These are phyloP conservation scores for Zosterops borbonicus DNA, from an alignment of 2,113 vertebrate species.

Conservation along the genomic window DNA sequence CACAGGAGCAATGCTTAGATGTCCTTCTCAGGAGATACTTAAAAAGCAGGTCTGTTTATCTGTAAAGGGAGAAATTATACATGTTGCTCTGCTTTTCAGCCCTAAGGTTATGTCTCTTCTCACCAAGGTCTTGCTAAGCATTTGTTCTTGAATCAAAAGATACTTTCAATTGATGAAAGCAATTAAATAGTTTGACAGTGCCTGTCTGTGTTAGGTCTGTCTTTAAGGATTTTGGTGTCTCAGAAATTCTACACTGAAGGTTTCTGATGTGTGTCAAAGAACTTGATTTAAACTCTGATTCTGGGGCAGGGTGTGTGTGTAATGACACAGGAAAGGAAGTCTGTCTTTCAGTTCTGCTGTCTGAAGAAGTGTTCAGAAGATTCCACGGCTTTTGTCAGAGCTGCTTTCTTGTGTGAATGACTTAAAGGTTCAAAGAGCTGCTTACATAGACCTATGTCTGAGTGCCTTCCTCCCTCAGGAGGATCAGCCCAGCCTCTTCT, in stretches of 20 bases:
- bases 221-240: constrained; percentile 49
- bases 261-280: constrained; percentile 64
- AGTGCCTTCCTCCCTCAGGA: not conserved
- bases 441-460: not conserved
- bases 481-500: not conserved
- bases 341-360: constrained; percentile 46
- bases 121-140: constrained; percentile 38
- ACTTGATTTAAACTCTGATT: constrained; percentile 36
- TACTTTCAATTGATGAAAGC: constrained; percentile 59
- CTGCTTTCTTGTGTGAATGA: constrained; percentile 52
- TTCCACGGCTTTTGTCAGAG: constrained; percentile 37
- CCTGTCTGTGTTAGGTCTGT: constrained; percentile 52
- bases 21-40: constrained; percentile 60
- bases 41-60: constrained; percentile 61
- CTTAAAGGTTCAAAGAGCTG: constrained; percentile 43
- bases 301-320: constrained; percentile 23
- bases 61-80: constrained; percentile 14
- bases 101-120: constrained; percentile 66
- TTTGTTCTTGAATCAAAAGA: constrained; percentile 70
- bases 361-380: constrained; percentile 59
- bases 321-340: constrained; percentile 57
- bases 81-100: constrained; percentile 47
- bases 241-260: constrained; percentile 61
- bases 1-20: constrained; percentile 57
- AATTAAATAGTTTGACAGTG: constrained; percentile 55